Percentiles rank a stretch among this genome's conserved stretches.
Evolutionary conservation across 1,140 invertebrate genomes (phyloP).

Genomic region (Proales similis): DNA sequence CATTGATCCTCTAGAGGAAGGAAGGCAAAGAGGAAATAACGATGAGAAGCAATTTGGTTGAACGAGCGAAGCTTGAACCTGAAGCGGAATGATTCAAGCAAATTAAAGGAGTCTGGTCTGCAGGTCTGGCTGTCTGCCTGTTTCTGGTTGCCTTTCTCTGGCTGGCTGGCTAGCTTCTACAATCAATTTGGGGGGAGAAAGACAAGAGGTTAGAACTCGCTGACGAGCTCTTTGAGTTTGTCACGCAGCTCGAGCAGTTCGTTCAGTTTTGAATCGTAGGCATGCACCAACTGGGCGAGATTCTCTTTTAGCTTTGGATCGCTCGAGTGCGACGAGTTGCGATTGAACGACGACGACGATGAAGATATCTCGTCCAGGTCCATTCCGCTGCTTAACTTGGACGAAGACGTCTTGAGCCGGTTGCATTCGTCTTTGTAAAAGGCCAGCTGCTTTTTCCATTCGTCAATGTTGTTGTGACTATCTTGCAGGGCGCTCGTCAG

Average conservation of each 20-base stretch:
- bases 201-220: too few species aligned
- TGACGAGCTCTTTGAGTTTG: constrained; percentile 12
- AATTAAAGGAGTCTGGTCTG: too few species aligned
- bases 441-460: constrained; percentile 93
- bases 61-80: too few species aligned
- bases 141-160: too few species aligned
- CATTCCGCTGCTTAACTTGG: not conserved
- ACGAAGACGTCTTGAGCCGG: constrained; percentile 64
- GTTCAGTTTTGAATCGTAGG: constrained; percentile 17
- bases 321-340: not conserved
- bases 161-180: too few species aligned
- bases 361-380: not conserved
- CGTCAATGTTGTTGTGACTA: constrained; percentile 91
- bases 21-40: too few species aligned
- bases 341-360: not conserved
- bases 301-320: constrained; percentile 4
- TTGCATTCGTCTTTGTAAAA: constrained; percentile 91
- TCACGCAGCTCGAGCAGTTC: constrained; percentile 28
- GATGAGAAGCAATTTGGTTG: too few species aligned
- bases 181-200: too few species aligned
- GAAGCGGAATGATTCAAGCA: too few species aligned
- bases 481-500: constrained; percentile 90
- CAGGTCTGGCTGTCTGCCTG: too few species aligned
- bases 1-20: too few species aligned
- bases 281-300: constrained; percentile 2